Conservation (phyloP, 2,797 vertebrate species). For the Channa striata region DNA sequence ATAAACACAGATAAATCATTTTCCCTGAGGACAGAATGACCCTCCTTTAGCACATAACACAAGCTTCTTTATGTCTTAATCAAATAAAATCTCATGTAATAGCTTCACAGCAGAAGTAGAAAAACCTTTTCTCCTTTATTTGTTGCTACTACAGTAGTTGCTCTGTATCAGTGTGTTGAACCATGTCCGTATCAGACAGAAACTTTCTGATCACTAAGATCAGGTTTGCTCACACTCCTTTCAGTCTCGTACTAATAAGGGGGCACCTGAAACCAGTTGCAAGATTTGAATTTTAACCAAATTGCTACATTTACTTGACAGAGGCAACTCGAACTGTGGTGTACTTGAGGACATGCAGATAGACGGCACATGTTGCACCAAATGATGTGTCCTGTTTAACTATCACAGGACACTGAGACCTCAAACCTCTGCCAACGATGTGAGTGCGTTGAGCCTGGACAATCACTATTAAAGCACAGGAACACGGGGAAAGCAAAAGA, state of each 20-base stretch:
- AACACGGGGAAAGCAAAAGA: constrained; percentile 46
- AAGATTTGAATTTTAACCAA: constrained; percentile 32
- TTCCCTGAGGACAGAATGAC: background rate
- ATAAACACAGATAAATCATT: background rate
- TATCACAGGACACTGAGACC: constrained; percentile 63
- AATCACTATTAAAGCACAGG: constrained; percentile 81
- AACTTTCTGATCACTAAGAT: background rate
- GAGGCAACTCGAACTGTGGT: constrained; percentile 51
- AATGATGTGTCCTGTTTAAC: constrained; percentile 48
- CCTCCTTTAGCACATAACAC: background rate
- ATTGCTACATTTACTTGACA: constrained; percentile 12
- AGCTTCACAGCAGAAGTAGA: background rate
- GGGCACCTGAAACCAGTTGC: constrained; percentile 13
- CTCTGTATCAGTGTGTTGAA: background rate
- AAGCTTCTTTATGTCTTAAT: background rate
- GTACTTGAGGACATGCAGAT: constrained; percentile 34
- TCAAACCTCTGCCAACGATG: constrained; percentile 69
- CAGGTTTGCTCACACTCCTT: constrained; percentile 13
- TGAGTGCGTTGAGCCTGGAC: constrained; percentile 74
- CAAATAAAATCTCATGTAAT: background rate
- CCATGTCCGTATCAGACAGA: background rate
- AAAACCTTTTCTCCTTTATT: background rate
- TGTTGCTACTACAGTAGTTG: background rate
- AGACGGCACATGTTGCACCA: constrained; percentile 43
- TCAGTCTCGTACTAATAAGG: constrained; percentile 10